Conservation (phyloP, 1,140 invertebrate species). For the Drosophila guanche region DNA sequence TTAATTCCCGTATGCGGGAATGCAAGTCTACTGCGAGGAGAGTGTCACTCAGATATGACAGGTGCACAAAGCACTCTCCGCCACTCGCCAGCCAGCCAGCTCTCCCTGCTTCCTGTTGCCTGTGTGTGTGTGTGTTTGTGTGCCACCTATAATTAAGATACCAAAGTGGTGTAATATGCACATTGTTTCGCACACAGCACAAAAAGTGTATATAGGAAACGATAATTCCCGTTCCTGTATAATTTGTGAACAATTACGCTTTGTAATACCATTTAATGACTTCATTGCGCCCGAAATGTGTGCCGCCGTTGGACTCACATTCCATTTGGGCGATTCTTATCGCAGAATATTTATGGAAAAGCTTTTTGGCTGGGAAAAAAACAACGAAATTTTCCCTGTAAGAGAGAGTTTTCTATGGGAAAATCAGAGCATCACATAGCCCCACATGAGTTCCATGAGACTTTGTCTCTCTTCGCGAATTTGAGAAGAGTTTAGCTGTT, state of each 20-base stretch:
- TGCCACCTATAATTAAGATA: constrained; percentile 72
- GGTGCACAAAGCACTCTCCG: constrained; percentile 50
- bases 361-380: constrained; percentile 31
- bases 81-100: background rate
- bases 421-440: no score
- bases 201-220: constrained; percentile 54
- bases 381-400: constrained; percentile 1
- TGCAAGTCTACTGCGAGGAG: constrained; percentile 26
- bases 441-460: background rate
- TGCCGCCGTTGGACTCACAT: constrained; percentile 42
- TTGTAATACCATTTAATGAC: constrained; percentile 82
- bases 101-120: background rate
- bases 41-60: constrained; percentile 76
- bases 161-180: constrained; percentile 73
- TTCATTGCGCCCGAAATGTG: constrained; percentile 63
- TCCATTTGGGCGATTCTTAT: constrained; percentile 57
- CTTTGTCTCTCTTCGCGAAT: background rate
- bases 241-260: constrained; percentile 82
- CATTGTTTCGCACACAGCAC: constrained; percentile 53
- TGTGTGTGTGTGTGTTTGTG: background rate
- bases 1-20: constrained; percentile 38
- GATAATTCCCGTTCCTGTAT: constrained; percentile 47
- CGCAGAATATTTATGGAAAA: constrained; percentile 35
- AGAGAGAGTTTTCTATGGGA: constrained; percentile 1
- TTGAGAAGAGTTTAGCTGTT: background rate